Evolutionary conservation across 2,888 invertebrate species (phyloP).

Genomic region (Rhodophaea formosa): DNA sequence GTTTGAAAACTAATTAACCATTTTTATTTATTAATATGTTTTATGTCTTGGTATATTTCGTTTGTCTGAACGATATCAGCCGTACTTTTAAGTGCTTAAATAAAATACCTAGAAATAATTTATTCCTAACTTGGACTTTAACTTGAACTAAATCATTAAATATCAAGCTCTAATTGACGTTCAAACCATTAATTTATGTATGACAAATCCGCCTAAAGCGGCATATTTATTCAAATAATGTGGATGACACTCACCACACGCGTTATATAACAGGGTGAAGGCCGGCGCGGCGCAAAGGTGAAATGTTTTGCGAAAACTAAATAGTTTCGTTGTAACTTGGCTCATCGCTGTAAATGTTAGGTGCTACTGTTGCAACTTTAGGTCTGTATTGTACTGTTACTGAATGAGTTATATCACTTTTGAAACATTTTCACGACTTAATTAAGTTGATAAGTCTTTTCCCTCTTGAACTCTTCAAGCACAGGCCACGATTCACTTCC

Average conservation of each 20-base stretch:
- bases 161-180: neutral
- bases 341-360: neutral
- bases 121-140: neutral
- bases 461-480: too few species aligned
- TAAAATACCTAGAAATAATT: too few species aligned
- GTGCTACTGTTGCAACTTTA: neutral
- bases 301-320: constrained; percentile 39
- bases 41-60: too few species aligned
- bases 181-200: neutral
- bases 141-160: neutral
- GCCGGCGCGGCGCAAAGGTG: constrained; percentile 47
- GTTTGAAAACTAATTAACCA: too few species aligned
- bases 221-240: constrained; percentile 1
- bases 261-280: constrained; percentile 62
- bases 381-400: neutral
- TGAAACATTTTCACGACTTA: too few species aligned
- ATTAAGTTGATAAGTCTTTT: too few species aligned
- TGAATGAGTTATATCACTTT: too few species aligned
- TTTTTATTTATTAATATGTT: too few species aligned
- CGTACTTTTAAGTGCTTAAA: too few species aligned
- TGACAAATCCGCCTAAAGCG: constrained; percentile 1
- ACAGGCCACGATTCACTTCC: too few species aligned
- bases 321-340: neutral
- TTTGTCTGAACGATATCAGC: too few species aligned
- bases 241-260: constrained; percentile 16